phyloP scores from a whole-genome alignment of 2,113 vertebrate genomes.

The Accipiter cooperii region DNA sequence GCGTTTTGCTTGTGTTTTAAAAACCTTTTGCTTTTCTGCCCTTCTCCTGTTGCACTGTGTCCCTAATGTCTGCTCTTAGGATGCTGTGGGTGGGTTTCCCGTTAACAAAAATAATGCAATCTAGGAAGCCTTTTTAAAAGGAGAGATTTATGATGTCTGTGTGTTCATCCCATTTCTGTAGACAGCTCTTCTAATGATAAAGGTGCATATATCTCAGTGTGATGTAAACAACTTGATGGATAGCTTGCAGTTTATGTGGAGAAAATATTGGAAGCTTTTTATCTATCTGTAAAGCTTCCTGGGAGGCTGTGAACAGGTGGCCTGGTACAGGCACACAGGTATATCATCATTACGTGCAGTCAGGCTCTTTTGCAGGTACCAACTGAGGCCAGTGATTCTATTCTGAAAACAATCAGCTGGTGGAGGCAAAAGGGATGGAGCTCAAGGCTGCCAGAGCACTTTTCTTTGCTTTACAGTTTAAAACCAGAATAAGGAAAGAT shows the following conservation, averaged over 20 bases:
- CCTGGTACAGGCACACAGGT: constrained; percentile 10
- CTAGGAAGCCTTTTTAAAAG: neutral
- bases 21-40: neutral
- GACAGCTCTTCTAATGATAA: constrained; percentile 57
- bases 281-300: constrained; percentile 15
- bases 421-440: neutral
- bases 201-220: constrained; percentile 29
- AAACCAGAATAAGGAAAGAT: neutral
- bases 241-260: constrained; percentile 7
- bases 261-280: constrained; percentile 50
- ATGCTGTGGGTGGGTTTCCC: neutral
- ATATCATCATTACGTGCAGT: constrained; percentile 28
- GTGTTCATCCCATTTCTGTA: constrained; percentile 32
- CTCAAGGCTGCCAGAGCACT: constrained; percentile 11
- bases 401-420: neutral
- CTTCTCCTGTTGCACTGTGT: neutral
- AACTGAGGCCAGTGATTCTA: neutral
- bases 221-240: constrained; percentile 65
- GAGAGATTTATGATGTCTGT: constrained; percentile 21
- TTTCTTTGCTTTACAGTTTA: neutral
- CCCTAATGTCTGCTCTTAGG: neutral
- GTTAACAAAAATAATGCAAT: neutral
- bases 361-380: neutral
- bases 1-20: neutral
- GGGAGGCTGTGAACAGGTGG: constrained; percentile 47